Evolutionary conservation across 30 jellyfish, hydroid and myxozoan genomes (phyloP), one percentile per base, ranked within the genome.

Genomic region (Nemopilema nomurai): DNA sequence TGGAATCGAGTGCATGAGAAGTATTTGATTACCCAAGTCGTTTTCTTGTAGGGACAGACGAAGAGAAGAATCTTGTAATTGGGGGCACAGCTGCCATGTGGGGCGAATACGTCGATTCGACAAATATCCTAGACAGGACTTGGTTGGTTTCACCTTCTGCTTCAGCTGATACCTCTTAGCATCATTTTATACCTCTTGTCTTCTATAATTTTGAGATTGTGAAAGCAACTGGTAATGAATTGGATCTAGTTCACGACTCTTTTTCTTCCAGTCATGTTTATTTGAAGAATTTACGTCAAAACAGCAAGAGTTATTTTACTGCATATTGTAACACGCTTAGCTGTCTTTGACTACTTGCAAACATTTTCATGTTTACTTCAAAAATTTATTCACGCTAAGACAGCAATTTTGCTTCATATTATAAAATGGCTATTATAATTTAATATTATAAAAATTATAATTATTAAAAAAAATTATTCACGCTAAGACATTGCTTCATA

Each of bases 81-180:
- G 99, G 99, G 19, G 99, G 99, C 25, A 89, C 99, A 23, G 99
- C 99, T 22, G 96, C 96, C 49, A 94, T 94, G 90, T 94, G 99
- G 99, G 97, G 99, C 1, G 99, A 94, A 85, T 94, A 89, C 28
- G 99, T 94, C 4, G 99, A 94, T 70, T 83, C 97, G 4, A 94
- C 99, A 26, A 87, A 87, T 24, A 87, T 87, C 21, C 62, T 78
- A 21, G 68, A 91, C 71, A 75, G 97, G 62, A 83, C 97, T 25
- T 90, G 97, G 97, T 90, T 30, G 27, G 88, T 62, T 51, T 68
- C 25, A 50, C 28, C 24, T 6, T 7, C 23, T 4, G 16, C 23
- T 32, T 17, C 20, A 19, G 26, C 27, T 8, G 4, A n/a, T 71
- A n/a, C 0, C 50, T 65, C 81, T 23, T 16, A 21, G 0, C 16